Evolutionary conservation across 2,797 vertebrate species (phyloP).

Genomic region (Ceryle rudis): DNA sequence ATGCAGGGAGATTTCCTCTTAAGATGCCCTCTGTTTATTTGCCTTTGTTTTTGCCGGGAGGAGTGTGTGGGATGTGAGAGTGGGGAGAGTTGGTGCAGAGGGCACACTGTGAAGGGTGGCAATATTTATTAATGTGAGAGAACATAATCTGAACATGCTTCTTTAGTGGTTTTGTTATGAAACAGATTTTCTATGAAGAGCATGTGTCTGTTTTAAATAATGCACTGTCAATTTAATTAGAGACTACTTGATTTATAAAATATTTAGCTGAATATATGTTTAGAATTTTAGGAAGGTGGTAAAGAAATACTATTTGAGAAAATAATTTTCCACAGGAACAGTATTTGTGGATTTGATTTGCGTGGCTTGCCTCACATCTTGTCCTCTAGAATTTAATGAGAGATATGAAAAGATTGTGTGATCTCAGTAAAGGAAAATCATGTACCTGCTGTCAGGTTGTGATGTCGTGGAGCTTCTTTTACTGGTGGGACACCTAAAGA

Average conservation of each 20-base stretch:
- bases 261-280: not conserved
- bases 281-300: not conserved
- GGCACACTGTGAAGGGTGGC: not conserved
- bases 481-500: conserved; percentile 1
- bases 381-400: not conserved
- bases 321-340: not conserved
- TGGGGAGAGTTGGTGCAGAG: accelerated
- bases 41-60: not conserved
- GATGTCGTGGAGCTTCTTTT: conserved; percentile 60
- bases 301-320: not conserved
- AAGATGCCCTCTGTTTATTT: not conserved
- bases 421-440: not conserved
- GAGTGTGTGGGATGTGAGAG: no score
- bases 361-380: not conserved
- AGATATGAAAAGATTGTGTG: not conserved
- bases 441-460: conserved; percentile 75
- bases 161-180: not conserved
- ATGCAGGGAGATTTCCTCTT: not conserved
- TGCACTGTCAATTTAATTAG: not conserved
- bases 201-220: not conserved
- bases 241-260: not conserved
- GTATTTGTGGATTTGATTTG: not conserved
- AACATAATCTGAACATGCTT: not conserved
- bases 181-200: not conserved
- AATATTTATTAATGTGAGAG: not conserved